phyloP scores from a whole-genome alignment of 2,113 vertebrate genomes.

The Archocentrus centrarchus region DNA sequence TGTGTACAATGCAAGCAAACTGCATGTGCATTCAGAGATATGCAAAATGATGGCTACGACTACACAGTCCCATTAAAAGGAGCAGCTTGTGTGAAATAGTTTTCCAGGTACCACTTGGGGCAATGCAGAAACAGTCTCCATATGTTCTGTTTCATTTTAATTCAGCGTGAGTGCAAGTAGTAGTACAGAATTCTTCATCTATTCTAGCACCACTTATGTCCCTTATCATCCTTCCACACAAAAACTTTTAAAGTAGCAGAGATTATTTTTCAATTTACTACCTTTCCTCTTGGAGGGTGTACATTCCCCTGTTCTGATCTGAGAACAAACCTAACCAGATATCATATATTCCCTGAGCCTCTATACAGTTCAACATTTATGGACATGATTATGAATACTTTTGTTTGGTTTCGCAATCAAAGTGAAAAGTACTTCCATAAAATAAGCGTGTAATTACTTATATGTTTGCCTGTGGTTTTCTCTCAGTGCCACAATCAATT shows the following conservation, averaged over 20 bases:
- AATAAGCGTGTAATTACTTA: conserved; percentile 71
- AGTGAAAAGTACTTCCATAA: conserved; percentile 57
- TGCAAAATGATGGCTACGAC: conserved; percentile 19
- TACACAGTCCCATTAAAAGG: conserved; percentile 15
- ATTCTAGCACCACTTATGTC: conserved; percentile 33
- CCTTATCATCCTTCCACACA: conserved; percentile 64
- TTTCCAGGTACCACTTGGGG: conserved; percentile 42
- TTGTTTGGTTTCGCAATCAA: conserved; percentile 40
- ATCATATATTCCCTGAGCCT: conserved; percentile 60
- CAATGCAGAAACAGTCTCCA: conserved; percentile 35
- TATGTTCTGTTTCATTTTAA: conserved; percentile 44
- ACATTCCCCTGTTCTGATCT: conserved; percentile 51
- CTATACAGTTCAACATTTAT: conserved; percentile 55
- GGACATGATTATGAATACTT: conserved; percentile 57
- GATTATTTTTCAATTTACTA: conserved; percentile 76
- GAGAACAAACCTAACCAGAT: conserved; percentile 43
- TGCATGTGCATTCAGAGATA: conserved; percentile 8
- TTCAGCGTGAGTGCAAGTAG: conserved; percentile 23
- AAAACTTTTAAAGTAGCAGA: conserved; percentile 66
- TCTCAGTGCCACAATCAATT: conserved; percentile 71
- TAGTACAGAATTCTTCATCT: conserved; percentile 29
- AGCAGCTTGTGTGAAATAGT: conserved; percentile 36
- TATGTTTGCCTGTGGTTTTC: conserved; percentile 67
- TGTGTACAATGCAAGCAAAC: not conserved
- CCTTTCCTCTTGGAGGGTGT: conserved; percentile 54